Base-by-base conservation (phyloP, 2,888 invertebrate species). In the Orthosia cruda region DNA sequence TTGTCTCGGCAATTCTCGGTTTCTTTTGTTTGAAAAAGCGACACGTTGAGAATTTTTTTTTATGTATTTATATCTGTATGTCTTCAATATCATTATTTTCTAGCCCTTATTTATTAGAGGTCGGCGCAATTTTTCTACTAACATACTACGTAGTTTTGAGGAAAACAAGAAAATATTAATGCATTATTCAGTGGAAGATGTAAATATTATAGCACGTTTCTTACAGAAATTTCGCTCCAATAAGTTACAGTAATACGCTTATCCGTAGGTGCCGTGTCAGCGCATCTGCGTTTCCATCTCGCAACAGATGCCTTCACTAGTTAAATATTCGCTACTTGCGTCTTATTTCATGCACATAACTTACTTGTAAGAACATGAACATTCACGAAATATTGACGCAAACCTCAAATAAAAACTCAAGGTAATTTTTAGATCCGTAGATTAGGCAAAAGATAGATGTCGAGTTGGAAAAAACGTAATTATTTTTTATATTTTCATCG, bases 171-270 rank as follows among this genome's bases (percentile, higher is more conserved):
- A 13, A 61, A 18, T 16, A 16, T 18, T n/a, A 18, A 47, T 69
- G 15, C n/a, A 23, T 65, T 61, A 70, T 61, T 55, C 47, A 54
- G 18, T n/a, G 40, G 20, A 58, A 32, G 7, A 65, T 50, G 61
- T 45, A 61, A 55, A 71, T 64, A 77, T 63, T 26, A 32, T 40
- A 49, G 62, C 62, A 64, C 50, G 70, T 80, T 64, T 66, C 59
- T 58, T 26, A 55, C 64, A 79, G 16, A 80, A 55, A 79, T 78
- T 83, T 80, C 80, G 82, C 88, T 87, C 77, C 88, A 91, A 83
- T 87, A 89, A 87, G 81, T 86, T 73, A 61, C 81, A 86, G 86
- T 89, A 89, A 91, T 87, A 86, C 84, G 84, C 77, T 89, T 87
- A 88, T 89, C 88, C 83, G 81, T 81, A 74, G 68, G 79, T 81